Evolutionary conservation across 2,888 invertebrate genomes (phyloP).

Genomic region (Rhimphoctona megacephalus): DNA sequence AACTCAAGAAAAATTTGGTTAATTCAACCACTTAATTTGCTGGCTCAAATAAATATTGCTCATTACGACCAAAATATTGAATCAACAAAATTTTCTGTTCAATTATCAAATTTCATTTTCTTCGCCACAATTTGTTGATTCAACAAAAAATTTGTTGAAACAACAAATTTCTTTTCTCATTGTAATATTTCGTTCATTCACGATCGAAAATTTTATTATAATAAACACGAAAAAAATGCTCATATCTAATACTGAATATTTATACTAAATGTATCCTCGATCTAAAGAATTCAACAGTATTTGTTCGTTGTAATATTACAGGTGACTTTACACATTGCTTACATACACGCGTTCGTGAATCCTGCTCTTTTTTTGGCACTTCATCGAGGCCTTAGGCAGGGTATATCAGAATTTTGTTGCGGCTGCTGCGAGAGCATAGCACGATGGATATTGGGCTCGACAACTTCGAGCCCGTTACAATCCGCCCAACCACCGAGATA

Average conservation of each 20-base stretch:
- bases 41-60: too few relatives aligned
- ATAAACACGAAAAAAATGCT: too few relatives aligned
- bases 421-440: constrained; percentile 90
- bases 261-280: background rate
- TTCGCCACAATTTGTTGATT: too few relatives aligned
- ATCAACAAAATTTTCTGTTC: too few relatives aligned
- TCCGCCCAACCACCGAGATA: constrained; percentile 79
- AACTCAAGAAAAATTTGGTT: too few relatives aligned
- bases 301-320: constrained; percentile 80
- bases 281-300: background rate
- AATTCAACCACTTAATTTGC: too few relatives aligned
- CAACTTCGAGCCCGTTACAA: constrained; percentile 75
- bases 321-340: constrained; percentile 94
- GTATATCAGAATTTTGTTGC: constrained; percentile 91
- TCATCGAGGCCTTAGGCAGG: constrained; percentile 91
- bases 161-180: too few relatives aligned
- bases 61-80: too few relatives aligned
- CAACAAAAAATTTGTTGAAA: too few relatives aligned
- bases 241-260: background rate
- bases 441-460: constrained; percentile 86
- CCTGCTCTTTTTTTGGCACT: constrained; percentile 92
- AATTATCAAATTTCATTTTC: too few relatives aligned
- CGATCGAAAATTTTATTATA: too few relatives aligned
- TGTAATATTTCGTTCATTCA: too few relatives aligned
- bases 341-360: constrained; percentile 94